Base-by-base conservation (phyloP, 2,113 vertebrate genomes). In the Talpa occidentalis region DNA sequence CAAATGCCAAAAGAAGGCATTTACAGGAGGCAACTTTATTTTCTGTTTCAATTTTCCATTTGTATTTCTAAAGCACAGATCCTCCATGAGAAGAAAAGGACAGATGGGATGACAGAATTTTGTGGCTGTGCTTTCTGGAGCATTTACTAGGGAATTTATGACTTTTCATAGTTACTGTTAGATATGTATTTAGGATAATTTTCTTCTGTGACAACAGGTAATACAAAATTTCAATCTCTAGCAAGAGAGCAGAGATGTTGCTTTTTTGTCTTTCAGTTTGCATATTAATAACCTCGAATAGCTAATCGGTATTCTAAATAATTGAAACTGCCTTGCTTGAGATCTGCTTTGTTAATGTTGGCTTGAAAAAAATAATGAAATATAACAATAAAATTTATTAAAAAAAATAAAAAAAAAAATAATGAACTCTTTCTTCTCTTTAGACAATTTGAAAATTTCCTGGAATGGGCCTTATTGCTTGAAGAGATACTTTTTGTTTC, bases 131-230 rank as follows among this genome's bases (percentile, higher is more conserved):
- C 82, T 91, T 95, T 81, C 88, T 70, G 49, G 47, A 96, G 91
- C 77, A 74, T 70, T 92, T 85, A 88, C 62, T 83, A n/a, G 76
- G 93, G 83, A 81, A 87, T 82, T 60, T n/a, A 72, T 52, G 87
- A 66, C 44, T 78, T 42, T 32, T 90, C 16, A 0, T 28, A 74
- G 64, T 49, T 76, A 47, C 81, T 70, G 30, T 64, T 28, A 37
- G 59, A 30, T 81, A 37, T 24, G 64, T 69, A 86, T 40, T 92
- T 85, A 90, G 64, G 88, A 86, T 85, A 81, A 78, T 85, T 93
- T 88, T 82, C 88, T 95, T 62, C 95, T 88, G 66, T 88, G 88
- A 94, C 92, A 94, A 97, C 91, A 97, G 94, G 88, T 94, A 90
- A 94, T 93, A 79, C 54, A 86, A 84, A 82, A 90, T 92, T 93